These are phyloP conservation scores for Dryocosmus kuriphilus DNA, from an alignment of 2,888 invertebrate species.

Conservation along the genomic window DNA sequence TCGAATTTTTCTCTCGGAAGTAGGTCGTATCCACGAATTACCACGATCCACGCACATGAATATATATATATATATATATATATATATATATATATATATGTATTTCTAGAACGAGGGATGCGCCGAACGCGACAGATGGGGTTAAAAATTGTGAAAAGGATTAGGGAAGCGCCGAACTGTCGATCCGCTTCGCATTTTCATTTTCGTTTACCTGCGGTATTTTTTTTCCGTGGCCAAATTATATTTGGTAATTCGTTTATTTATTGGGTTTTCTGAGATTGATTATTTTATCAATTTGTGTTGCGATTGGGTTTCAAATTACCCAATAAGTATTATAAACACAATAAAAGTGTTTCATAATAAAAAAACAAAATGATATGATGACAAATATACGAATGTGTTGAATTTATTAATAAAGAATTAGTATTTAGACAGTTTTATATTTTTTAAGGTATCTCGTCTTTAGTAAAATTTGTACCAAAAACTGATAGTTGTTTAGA, in stretches of 20 bases:
- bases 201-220: constrained; percentile 70
- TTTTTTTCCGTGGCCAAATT: constrained; percentile 61
- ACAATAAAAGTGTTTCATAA: not conserved
- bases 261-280: not conserved
- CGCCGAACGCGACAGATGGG: constrained; percentile 75
- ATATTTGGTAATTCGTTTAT: constrained; percentile 57
- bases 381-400: too few species aligned
- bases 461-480: too few species aligned
- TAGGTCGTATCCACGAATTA: constrained; percentile 62
- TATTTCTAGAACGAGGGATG: constrained; percentile 62
- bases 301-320: not conserved
- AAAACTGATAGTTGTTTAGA: too few species aligned
- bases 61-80: constrained; percentile 33
- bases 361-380: not conserved
- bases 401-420: too few species aligned
- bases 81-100: constrained; percentile 12
- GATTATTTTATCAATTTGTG: not conserved
- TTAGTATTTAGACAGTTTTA: too few species aligned
- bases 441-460: too few species aligned
- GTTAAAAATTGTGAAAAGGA: constrained; percentile 77
- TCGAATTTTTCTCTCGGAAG: constrained; percentile 67
- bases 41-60: constrained; percentile 28
- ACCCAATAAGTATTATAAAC: not conserved
- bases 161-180: constrained; percentile 73
- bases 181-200: constrained; percentile 72